Evolutionary conservation across 2,888 invertebrate genomes (phyloP).

Genomic region (Eumerus sabulonum): DNA sequence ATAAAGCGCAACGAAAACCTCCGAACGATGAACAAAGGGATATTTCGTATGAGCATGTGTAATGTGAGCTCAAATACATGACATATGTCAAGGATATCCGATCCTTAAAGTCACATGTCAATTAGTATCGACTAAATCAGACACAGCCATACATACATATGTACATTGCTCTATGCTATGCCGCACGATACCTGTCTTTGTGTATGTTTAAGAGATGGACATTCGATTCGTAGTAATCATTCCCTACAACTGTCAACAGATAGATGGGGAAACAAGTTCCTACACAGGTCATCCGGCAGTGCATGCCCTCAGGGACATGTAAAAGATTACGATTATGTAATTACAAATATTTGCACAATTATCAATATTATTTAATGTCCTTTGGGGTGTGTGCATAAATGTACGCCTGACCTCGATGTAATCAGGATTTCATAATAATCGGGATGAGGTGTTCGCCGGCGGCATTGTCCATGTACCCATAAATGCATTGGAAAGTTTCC

Average conservation of each 20-base stretch:
- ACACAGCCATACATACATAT: constrained; percentile 18
- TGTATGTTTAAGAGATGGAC: not conserved
- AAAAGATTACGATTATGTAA: constrained; percentile 64
- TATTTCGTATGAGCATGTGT: constrained; percentile 34
- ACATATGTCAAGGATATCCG: constrained; percentile 65
- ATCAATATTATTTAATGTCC: constrained; percentile 65
- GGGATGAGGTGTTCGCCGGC: constrained; percentile 40
- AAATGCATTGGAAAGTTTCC: constrained; percentile 19
- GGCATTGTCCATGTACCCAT: constrained; percentile 5
- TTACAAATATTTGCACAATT: constrained; percentile 68
- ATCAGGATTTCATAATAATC: constrained; percentile 62
- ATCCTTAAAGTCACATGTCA: constrained; percentile 66
- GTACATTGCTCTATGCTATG: constrained; percentile 25
- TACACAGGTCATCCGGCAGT: constrained; percentile 45
- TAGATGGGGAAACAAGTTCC: constrained; percentile 2
- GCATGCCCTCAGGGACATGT: constrained; percentile 51
- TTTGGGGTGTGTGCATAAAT: constrained; percentile 6
- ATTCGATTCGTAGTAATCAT: constrained; percentile 56
- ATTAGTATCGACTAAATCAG: constrained; percentile 52
- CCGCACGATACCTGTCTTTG: not conserved
- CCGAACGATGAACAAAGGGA: constrained; percentile 45
- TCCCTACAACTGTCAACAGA: constrained; percentile 5
- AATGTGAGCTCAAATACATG: constrained; percentile 9
- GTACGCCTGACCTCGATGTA: constrained; percentile 45
- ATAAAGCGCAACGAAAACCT: constrained; percentile 37